Evolutionary conservation across 2,113 vertebrate genomes (phyloP).

Genomic region (Gadus macrocephalus): DNA sequence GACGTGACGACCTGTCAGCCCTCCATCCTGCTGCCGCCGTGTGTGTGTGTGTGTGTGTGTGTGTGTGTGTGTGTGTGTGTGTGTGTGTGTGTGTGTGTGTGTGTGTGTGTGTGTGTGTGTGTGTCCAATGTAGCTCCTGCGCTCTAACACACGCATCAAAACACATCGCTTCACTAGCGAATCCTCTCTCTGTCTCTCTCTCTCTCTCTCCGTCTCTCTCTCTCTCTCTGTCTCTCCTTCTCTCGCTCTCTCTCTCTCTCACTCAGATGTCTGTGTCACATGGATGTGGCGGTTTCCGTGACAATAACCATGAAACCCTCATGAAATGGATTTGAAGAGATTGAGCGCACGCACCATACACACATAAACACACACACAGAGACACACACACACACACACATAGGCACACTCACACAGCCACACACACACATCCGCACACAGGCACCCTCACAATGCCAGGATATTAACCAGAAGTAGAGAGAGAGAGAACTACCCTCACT

Average conservation of each 20-base stretch:
- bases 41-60: conserved; percentile 4
- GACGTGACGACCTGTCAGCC: too few species aligned
- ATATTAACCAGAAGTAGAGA: neutral
- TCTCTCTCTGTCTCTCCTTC: conserved; percentile 25
- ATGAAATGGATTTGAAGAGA: conserved; percentile 44
- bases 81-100: conserved; percentile 5
- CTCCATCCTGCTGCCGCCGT: neutral
- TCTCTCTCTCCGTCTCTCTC: conserved; percentile 34
- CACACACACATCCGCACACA: neutral
- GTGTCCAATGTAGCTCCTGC: neutral
- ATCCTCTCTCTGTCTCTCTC: conserved; percentile 41
- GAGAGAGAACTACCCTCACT: neutral
- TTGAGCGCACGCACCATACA: conserved; percentile 11
- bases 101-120: neutral
- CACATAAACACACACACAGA: neutral
- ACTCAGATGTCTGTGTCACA: conserved; percentile 75
- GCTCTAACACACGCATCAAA: conserved; percentile 49
- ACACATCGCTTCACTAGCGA: conserved; percentile 39
- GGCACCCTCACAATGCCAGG: too few species aligned
- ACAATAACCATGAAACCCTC: conserved; percentile 59
- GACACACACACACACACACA: neutral
- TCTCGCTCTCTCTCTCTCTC: conserved; percentile 33
- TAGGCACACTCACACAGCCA: too few species aligned
- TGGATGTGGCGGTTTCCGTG: conserved; percentile 80
- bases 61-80: conserved; percentile 9